phyloP scores from a whole-genome alignment of 2,888 invertebrate genomes.

The Caenorhabditis drosophilae region DNA sequence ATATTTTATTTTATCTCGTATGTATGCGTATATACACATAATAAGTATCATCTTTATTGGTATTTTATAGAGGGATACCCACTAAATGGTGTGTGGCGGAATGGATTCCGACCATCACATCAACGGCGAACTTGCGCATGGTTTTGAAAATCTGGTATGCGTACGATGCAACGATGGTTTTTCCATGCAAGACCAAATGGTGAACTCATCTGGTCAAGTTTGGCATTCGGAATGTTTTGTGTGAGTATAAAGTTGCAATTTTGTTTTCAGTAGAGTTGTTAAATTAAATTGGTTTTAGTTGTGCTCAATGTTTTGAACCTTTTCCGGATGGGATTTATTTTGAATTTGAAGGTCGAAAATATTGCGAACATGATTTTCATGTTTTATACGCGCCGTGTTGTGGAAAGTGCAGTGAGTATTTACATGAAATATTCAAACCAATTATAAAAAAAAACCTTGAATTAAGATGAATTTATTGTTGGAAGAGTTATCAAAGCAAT shows the following conservation, averaged over 20 bases:
- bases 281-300: constrained; percentile 74
- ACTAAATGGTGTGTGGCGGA: constrained; percentile 56
- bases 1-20: background rate
- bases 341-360: constrained; percentile 97
- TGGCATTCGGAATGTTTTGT: constrained; percentile 99
- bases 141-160: constrained; percentile 65
- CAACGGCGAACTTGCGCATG: constrained; percentile 58
- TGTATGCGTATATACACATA: too few species aligned
- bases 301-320: constrained; percentile 96
- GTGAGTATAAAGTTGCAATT: too few species aligned
- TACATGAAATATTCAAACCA: constrained; percentile 1
- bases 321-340: constrained; percentile 97
- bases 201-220: constrained; percentile 95
- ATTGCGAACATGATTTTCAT: constrained; percentile 98
- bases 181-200: constrained; percentile 94
- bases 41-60: too few species aligned
- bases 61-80: background rate
- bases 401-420: constrained; percentile 78
- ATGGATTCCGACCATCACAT: constrained; percentile 53
- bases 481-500: constrained; percentile 99
- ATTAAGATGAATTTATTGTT: constrained; percentile 83
- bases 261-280: too few species aligned
- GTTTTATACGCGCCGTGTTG: constrained; percentile 92
- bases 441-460: constrained; percentile 20
- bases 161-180: constrained; percentile 87